Evolutionary conservation across 2,888 invertebrate genomes (phyloP).

Genomic region (Mycogona germanica): DNA sequence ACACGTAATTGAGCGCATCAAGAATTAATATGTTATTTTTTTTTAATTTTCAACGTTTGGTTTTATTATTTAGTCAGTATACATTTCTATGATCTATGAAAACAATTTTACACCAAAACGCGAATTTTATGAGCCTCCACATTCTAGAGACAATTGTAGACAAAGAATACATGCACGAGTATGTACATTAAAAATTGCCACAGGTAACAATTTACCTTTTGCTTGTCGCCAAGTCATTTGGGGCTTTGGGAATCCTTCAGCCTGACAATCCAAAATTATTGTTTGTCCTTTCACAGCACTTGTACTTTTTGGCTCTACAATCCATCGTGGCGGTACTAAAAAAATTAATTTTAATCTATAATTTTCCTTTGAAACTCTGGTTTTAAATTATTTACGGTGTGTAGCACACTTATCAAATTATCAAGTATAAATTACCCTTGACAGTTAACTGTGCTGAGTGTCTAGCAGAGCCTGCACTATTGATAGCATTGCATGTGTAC

Average conservation of each 20-base stretch:
- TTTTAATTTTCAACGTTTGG: too few relatives aligned
- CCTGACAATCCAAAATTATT: conserved; percentile 18
- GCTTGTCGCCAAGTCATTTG: conserved; percentile 15
- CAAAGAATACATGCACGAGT: background rate
- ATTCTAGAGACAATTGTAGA: too few relatives aligned
- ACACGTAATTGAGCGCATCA: too few relatives aligned
- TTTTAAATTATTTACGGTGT: too few relatives aligned
- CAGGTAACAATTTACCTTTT: too few relatives aligned
- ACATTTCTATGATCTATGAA: too few relatives aligned
- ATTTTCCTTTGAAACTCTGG: too few relatives aligned
- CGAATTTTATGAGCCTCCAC: too few relatives aligned
- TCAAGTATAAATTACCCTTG: conserved; percentile 21
- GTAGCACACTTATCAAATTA: too few relatives aligned
- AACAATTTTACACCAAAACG: too few relatives aligned
- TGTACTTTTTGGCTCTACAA: conserved; percentile 11
- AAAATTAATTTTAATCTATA: conserved; percentile 12
- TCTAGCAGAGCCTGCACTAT: conserved; percentile 20
- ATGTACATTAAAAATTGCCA: background rate
- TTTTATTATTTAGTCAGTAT: too few relatives aligned
- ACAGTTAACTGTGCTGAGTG: conserved; percentile 21
- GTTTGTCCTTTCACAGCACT: conserved; percentile 13
- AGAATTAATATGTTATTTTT: too few relatives aligned
- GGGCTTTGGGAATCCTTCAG: conserved; percentile 21
- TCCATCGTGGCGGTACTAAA: conserved; percentile 21
- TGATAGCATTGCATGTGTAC: conserved; percentile 30